These are phyloP conservation scores for Orientallactaga sibirica DNA, from an alignment of 2,797 vertebrate species.

Conservation along the genomic window DNA sequence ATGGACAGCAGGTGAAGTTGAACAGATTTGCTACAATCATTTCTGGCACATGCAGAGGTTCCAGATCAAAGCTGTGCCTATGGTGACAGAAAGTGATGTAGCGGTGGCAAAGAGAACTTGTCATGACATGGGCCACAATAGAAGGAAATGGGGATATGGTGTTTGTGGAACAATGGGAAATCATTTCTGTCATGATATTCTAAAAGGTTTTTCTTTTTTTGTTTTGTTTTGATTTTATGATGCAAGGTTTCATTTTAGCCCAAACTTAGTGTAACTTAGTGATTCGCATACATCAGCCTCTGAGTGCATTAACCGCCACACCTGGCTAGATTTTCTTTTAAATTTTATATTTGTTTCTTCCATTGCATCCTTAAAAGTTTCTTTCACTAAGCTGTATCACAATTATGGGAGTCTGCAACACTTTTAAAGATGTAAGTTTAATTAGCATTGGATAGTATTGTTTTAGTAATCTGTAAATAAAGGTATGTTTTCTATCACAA, in stretches of 20 bases:
- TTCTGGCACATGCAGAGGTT: neutral
- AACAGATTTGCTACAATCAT: neutral
- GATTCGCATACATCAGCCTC: no score
- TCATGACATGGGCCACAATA: neutral
- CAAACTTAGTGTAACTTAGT: no score
- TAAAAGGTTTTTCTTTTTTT: neutral
- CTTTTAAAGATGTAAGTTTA: constrained; percentile 1
- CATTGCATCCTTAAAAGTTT: neutral
- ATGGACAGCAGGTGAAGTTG: no score
- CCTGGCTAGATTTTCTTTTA: no score
- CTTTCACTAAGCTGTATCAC: neutral
- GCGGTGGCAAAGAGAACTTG: neutral
- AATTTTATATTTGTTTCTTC: neutral
- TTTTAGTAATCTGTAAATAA: neutral
- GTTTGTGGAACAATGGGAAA: neutral
- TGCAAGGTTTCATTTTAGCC: no score
- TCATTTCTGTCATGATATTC: neutral
- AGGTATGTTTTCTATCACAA: neutral
- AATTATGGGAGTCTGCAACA: neutral
- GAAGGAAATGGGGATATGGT: neutral
- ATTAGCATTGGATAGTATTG: neutral
- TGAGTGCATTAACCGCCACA: no score
- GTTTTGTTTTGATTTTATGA: no score
- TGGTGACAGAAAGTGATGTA: no score
- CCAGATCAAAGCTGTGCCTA: neutral